Evolutionary conservation across 1,140 invertebrate genomes (phyloP).

Genomic region (Zaprionus ornatus): DNA sequence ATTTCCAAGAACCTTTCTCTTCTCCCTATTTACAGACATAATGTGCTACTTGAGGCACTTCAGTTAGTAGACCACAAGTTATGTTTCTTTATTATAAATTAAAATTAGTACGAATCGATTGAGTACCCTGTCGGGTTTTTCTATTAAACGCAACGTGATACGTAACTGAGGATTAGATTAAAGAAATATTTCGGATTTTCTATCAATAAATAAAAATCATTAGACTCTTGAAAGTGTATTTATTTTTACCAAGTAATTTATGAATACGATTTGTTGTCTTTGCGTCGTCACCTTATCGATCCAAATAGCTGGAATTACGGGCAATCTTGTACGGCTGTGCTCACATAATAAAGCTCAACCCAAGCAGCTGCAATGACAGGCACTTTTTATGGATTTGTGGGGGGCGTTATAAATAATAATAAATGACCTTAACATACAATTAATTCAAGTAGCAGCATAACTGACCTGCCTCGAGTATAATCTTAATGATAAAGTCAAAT

Average conservation of each 20-base stretch:
- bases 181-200: constrained; percentile 47
- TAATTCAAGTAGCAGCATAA: background rate
- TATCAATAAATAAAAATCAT: constrained; percentile 55
- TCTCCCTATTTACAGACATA: background rate
- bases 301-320: background rate
- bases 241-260: constrained; percentile 33
- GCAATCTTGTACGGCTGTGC: background rate
- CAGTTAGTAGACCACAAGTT: background rate
- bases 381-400: background rate
- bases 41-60: background rate
- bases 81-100: constrained; percentile 27
- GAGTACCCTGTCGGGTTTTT: background rate
- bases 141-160: background rate
- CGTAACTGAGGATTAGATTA: constrained; percentile 59
- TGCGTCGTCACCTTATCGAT: constrained; percentile 19
- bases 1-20: background rate
- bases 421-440: background rate
- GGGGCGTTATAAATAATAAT: background rate
- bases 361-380: background rate
- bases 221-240: background rate
- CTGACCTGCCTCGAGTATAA: background rate
- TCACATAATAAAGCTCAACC: background rate
- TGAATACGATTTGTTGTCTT: background rate
- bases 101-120: constrained; percentile 19
- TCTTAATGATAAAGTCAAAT: background rate